Evolutionary conservation across 2,888 invertebrate genomes (phyloP).

Genomic region (Andrena dorsata): DNA sequence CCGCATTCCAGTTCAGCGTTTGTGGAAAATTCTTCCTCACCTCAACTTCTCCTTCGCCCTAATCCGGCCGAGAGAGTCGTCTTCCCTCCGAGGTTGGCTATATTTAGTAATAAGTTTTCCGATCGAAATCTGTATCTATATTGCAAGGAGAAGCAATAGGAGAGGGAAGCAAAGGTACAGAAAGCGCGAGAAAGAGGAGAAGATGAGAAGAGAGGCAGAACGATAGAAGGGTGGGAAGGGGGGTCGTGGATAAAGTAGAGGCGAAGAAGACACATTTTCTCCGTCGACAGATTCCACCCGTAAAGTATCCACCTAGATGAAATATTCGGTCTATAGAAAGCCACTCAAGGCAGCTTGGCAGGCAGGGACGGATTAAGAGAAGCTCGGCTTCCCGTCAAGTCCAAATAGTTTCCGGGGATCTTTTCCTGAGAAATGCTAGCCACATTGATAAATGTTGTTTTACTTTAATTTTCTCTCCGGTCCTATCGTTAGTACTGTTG

Average conservation of each 20-base stretch:
- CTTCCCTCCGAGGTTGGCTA: conserved; percentile 37
- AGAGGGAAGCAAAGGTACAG: conserved; percentile 11
- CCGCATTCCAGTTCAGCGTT: conserved; percentile 11
- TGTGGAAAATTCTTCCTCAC: conserved; percentile 49
- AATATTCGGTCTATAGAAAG: conserved; percentile 71
- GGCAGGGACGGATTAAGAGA: conserved; percentile 69
- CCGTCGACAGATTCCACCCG: conserved; percentile 69
- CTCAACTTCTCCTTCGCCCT: conserved; percentile 32
- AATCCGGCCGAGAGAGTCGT: conserved; percentile 54
- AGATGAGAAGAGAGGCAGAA: background rate
- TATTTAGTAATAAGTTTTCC: conserved; percentile 68
- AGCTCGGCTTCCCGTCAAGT: conserved; percentile 53
- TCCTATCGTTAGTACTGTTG: background rate
- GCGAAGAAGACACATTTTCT: conserved; percentile 64
- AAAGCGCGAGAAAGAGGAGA: conserved; percentile 14
- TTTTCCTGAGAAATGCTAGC: conserved; percentile 37
- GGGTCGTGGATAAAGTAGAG: conserved; percentile 38
- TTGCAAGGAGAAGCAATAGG: conserved; percentile 39
- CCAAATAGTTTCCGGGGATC: conserved; percentile 62
- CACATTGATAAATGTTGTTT: conserved; percentile 43
- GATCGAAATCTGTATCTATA: conserved; percentile 65
- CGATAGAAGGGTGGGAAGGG: conserved; percentile 6
- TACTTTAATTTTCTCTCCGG: conserved; percentile 25
- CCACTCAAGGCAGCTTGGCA: conserved; percentile 64
- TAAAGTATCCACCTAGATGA: conserved; percentile 72